Conservation (phyloP, 2,113 vertebrate genomes). For the Rhinichthys klamathensis region DNA sequence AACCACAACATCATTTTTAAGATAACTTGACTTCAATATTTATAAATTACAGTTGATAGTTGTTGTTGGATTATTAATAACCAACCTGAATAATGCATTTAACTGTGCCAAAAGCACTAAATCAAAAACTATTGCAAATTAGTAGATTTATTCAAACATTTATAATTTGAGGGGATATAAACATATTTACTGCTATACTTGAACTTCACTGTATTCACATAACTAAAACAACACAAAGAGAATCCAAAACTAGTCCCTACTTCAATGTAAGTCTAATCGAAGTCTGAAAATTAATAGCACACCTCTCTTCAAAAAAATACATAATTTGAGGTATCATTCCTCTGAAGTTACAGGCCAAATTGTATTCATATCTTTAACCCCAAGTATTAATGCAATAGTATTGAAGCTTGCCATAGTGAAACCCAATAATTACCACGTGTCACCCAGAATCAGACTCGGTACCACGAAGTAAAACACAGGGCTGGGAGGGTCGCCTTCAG, state of each 20-base stretch:
- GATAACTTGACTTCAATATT: neutral
- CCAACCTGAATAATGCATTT: neutral
- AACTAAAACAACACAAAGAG: neutral
- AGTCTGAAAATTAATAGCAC: neutral
- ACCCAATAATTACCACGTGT: conserved; percentile 53
- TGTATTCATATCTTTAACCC: neutral
- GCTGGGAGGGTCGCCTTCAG: conserved; percentile 48
- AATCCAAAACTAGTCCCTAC: neutral
- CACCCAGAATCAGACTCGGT: conserved; percentile 43
- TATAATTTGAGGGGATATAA: neutral
- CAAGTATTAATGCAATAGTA: neutral
- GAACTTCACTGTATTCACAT: neutral
- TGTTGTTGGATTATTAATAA: neutral
- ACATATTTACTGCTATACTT: neutral
- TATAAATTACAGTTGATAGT: neutral
- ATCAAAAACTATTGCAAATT: neutral
- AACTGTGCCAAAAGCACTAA: neutral
- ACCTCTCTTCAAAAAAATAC: neutral
- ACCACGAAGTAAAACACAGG: conserved; percentile 25
- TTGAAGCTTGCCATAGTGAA: neutral
- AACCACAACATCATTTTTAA: neutral
- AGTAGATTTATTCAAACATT: neutral
- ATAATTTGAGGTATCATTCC: neutral
- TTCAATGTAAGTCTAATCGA: neutral
- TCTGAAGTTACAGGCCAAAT: neutral